Conservation (phyloP, 2,888 invertebrate genomes). For the Fissipunctia ypsillon region DNA sequence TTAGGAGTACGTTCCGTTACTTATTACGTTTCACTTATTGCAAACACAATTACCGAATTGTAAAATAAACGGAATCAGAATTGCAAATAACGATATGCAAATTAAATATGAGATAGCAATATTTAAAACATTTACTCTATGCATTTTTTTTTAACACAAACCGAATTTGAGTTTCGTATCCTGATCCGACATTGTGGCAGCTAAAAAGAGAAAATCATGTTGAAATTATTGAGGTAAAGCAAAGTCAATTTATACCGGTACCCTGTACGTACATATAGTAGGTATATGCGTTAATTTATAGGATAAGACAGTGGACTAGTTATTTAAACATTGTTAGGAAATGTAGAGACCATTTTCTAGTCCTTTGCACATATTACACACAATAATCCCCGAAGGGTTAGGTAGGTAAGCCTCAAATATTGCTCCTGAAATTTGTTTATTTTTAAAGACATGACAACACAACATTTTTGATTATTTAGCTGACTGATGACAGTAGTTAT, state of each 20-base stretch:
- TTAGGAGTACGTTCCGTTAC: too few species aligned
- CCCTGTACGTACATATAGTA: too few species aligned
- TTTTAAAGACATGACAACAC: background rate
- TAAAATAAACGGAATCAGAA: conserved; percentile 1
- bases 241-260: background rate
- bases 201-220: conserved; percentile 61
- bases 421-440: background rate
- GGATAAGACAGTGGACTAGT: background rate
- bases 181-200: conserved; percentile 78
- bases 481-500: background rate
- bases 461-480: background rate
- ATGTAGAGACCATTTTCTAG: background rate
- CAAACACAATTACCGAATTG: conserved; percentile 16
- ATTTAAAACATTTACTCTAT: conserved; percentile 8
- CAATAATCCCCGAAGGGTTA: background rate
- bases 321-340: background rate
- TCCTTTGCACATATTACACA: too few species aligned
- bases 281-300: too few species aligned
- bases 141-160: conserved; percentile 68
- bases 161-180: conserved; percentile 81
- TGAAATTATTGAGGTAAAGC: background rate
- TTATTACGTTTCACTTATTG: background rate
- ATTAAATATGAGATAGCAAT: conserved; percentile 18
- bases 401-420: background rate
- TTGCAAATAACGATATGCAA: conserved; percentile 15